Evolutionary conservation across 1,140 invertebrate genomes (phyloP).

Genomic region (Arctopsyche grandis): DNA sequence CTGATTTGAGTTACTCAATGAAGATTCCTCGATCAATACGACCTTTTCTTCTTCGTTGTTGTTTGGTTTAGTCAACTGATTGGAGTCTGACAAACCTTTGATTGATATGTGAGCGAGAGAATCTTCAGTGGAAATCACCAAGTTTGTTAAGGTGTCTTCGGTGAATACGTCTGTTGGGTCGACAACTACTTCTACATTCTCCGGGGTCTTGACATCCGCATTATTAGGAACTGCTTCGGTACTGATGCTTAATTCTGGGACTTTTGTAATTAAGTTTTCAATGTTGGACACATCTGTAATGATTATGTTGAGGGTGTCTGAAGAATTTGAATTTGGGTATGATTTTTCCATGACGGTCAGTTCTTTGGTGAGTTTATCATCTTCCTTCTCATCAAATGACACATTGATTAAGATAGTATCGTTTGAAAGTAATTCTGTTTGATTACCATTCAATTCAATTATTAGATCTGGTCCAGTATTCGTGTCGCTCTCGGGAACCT

Average conservation of each 20-base stretch:
- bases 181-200: background rate
- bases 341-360: background rate
- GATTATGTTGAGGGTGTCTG: background rate
- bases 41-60: conserved; percentile 12
- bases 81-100: conserved; percentile 1
- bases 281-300: background rate
- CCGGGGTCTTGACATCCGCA: background rate
- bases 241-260: background rate
- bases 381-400: conserved; percentile 7
- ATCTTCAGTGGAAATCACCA: conserved; percentile 45
- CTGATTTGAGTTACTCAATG: background rate
- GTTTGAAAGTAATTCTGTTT: conserved; percentile 9
- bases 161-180: background rate
- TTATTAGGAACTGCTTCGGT: background rate
- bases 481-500: background rate
- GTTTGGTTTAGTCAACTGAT: conserved; percentile 21
- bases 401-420: conserved; percentile 11
- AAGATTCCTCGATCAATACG: background rate
- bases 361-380: background rate
- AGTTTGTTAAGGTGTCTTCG: conserved; percentile 43
- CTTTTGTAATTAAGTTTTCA: conserved; percentile 10
- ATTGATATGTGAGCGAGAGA: conserved; percentile 3
- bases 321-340: background rate
- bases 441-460: conserved; percentile 3
- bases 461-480: conserved; percentile 7